These are phyloP conservation scores for Carterocephalus palaemon DNA, from an alignment of 2,888 invertebrate genomes.

Conservation along the genomic window DNA sequence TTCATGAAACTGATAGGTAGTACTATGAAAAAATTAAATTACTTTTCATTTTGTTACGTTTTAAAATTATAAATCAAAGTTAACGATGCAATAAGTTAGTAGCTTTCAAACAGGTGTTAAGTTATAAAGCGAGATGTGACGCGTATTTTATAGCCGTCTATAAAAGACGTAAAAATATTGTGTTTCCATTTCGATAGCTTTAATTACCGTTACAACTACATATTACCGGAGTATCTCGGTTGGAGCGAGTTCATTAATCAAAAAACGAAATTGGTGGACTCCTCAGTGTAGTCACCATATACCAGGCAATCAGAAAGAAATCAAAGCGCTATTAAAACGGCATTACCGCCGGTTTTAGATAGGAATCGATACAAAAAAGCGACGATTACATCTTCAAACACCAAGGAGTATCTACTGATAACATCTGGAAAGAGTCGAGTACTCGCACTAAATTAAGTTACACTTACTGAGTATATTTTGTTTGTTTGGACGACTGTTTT, in stretches of 20 bases:
- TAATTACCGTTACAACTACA: constrained; percentile 13
- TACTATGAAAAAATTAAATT: no score
- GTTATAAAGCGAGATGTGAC: not conserved
- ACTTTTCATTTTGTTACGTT: no score
- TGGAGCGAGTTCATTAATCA: constrained; percentile 47
- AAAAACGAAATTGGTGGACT: constrained; percentile 43
- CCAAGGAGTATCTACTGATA: constrained; percentile 22
- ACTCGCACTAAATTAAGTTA: constrained; percentile 17
- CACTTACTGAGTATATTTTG: not conserved
- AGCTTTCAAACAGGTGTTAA: constrained; percentile 19
- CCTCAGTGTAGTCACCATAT: constrained; percentile 44
- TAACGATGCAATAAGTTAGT: no score
- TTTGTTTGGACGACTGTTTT: constrained; percentile 1
- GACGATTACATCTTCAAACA: constrained; percentile 57
- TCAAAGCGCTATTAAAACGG: constrained; percentile 67
- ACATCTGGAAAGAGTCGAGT: constrained; percentile 14
- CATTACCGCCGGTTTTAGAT: constrained; percentile 59
- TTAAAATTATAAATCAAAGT: no score
- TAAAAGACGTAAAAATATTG: constrained; percentile 1
- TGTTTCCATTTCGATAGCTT: constrained; percentile 4
- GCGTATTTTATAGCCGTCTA: not conserved
- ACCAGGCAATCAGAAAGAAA: constrained; percentile 66
- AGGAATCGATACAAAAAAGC: constrained; percentile 58
- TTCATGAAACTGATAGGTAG: no score
- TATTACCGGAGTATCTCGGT: constrained; percentile 10